phyloP scores from a whole-genome alignment of 2,797 vertebrate species.

The Oreochromis mossambicus region DNA sequence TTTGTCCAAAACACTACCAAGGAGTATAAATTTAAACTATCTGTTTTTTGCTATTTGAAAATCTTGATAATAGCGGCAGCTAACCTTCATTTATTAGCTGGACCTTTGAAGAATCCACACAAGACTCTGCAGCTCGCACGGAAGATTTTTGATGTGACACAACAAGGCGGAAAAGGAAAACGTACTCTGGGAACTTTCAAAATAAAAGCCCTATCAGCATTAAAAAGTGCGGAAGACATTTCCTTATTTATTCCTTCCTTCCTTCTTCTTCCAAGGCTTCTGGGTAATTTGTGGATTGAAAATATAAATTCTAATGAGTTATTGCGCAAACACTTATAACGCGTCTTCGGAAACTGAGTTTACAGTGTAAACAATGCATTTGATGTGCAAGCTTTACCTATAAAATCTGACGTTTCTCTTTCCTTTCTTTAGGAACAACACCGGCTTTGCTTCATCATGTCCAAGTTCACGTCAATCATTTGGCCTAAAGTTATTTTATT shows the following conservation, averaged over 20 bases:
- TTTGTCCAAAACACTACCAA: background rate
- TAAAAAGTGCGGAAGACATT: background rate
- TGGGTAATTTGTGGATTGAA: background rate
- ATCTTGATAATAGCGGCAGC: background rate
- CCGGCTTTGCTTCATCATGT: conserved; percentile 49
- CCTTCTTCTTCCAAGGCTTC: background rate
- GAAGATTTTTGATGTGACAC: conserved; percentile 47
- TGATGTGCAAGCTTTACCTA: background rate
- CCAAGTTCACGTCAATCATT: conserved; percentile 50
- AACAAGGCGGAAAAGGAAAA: accelerated
- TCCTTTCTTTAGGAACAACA: background rate
- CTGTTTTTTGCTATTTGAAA: background rate
- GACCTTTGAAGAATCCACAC: background rate
- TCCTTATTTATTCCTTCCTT: background rate
- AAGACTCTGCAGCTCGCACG: conserved; percentile 3
- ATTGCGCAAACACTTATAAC: background rate
- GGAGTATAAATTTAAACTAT: accelerated
- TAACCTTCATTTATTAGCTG: conserved; percentile 25
- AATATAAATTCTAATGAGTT: background rate
- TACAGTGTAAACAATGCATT: background rate
- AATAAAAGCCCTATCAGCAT: conserved; percentile 41
- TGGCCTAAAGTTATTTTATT: conserved; percentile 89
- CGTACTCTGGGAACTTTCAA: conserved; percentile 24
- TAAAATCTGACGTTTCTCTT: background rate
- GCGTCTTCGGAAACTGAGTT: background rate